Evolutionary conservation across 2,113 vertebrate genomes (phyloP).

Genomic region (Furnarius figulus): DNA sequence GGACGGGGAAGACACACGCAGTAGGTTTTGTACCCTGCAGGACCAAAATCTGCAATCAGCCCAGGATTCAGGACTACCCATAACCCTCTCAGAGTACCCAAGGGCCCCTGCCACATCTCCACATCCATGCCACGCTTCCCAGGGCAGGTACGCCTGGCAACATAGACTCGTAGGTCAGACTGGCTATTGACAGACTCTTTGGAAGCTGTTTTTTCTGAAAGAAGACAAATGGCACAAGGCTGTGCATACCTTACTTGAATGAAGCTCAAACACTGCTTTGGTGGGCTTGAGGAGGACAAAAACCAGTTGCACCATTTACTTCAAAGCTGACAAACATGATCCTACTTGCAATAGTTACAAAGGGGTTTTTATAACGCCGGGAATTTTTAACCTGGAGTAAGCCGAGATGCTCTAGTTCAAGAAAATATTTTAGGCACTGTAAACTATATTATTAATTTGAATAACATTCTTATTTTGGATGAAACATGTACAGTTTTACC

Average conservation of each 20-base stretch:
- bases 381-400: neutral
- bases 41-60: neutral
- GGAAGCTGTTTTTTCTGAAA: neutral
- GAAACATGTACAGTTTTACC: neutral
- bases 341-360: neutral
- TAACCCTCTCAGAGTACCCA: neutral
- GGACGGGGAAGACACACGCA: neutral
- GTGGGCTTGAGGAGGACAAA: neutral
- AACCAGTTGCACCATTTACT: neutral
- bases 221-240: neutral
- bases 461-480: neutral
- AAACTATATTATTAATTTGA: neutral
- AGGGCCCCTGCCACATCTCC: neutral
- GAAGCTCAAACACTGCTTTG: constrained; percentile 26
- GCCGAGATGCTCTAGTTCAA: neutral
- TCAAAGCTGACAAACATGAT: neutral
- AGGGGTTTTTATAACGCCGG: neutral
- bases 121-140: rapidly evolving
- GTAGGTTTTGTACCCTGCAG: neutral
- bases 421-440: neutral
- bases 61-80: neutral
- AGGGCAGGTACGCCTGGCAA: neutral
- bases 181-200: neutral
- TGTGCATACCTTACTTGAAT: neutral
- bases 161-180: rapidly evolving